A percentile compares a stretch with the other conserved stretches of the same genome.
Evolutionary conservation across 2,888 invertebrate genomes (phyloP).

Genomic region (Vanessa cardui): DNA sequence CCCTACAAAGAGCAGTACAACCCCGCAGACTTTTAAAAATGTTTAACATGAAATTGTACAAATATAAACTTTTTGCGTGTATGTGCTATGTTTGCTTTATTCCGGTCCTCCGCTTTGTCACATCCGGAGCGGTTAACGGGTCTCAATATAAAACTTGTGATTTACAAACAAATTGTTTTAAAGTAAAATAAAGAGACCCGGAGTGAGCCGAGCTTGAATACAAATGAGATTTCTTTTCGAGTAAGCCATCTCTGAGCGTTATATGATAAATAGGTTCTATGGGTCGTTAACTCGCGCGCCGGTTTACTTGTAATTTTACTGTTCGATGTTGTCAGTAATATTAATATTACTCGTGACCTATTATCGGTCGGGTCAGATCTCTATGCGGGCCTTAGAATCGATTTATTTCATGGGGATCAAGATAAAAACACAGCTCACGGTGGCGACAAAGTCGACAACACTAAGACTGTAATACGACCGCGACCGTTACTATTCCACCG

Average conservation of each 20-base stretch:
- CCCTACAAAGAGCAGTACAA: constrained; percentile 39
- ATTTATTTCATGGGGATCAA: constrained; percentile 69
- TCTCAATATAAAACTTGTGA: constrained; percentile 59
- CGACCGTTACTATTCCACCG: constrained; percentile 54
- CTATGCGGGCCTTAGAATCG: constrained; percentile 52
- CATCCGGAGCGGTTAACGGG: constrained; percentile 68
- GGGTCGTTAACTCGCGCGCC: constrained; percentile 72
- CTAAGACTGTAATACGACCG: constrained; percentile 55
- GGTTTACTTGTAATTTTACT: constrained; percentile 72
- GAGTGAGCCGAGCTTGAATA: constrained; percentile 60
- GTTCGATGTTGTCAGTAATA: constrained; percentile 76
- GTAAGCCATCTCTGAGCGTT: constrained; percentile 72
- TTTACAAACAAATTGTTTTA: constrained; percentile 75
- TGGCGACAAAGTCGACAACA: constrained; percentile 43
- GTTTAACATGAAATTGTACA: constrained; percentile 26
- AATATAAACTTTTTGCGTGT: constrained; percentile 39
- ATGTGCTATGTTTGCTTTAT: constrained; percentile 59
- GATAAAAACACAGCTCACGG: constrained; percentile 62
- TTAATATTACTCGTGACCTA: constrained; percentile 77
- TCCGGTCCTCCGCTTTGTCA: constrained; percentile 59
- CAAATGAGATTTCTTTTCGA: constrained; percentile 75
- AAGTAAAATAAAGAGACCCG: constrained; percentile 70
- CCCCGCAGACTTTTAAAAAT: constrained; percentile 30
- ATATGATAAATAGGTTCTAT: constrained; percentile 74
- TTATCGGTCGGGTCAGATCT: constrained; percentile 74